Conservation (phyloP, 2,888 invertebrate species). For the Caenorhabditis zanzibari region DNA sequence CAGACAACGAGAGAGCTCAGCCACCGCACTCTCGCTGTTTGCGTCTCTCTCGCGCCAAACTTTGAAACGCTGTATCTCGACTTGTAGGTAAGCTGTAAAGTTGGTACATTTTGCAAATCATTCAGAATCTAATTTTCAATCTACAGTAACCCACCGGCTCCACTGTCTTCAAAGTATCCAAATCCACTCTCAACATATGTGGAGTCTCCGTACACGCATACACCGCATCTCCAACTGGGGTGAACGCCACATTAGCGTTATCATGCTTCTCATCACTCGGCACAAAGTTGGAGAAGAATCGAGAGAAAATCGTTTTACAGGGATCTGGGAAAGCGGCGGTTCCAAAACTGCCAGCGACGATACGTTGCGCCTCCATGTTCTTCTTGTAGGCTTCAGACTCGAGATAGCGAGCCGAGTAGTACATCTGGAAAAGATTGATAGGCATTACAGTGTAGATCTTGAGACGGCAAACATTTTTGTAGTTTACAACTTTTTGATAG, state of each 20-base stretch:
- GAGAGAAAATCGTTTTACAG: constrained; percentile 85
- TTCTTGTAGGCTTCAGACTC: constrained; percentile 88
- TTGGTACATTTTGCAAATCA: no score
- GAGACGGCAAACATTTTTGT: neutral
- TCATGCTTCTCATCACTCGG: constrained; percentile 86
- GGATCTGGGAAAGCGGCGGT: constrained; percentile 90
- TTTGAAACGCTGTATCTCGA: no score
- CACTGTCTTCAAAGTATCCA: constrained; percentile 89
- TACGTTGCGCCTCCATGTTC: constrained; percentile 88
- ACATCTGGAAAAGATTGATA: constrained; percentile 86
- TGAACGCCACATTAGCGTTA: constrained; percentile 92
- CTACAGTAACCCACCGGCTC: constrained; percentile 27
- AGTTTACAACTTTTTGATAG: neutral
- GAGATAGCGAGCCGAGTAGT: constrained; percentile 90
- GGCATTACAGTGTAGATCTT: no score
- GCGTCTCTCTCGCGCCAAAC: no score
- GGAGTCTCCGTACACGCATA: constrained; percentile 92
- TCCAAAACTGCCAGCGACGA: constrained; percentile 85
- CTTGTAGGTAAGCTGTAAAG: no score
- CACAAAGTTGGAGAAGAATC: constrained; percentile 81
- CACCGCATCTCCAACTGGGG: constrained; percentile 88
- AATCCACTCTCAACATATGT: constrained; percentile 89
- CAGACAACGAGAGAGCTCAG: no score
- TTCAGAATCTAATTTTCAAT: no score
- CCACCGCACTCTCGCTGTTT: no score